Conservation (phyloP, 2,888 invertebrate genomes). For the Pollenia labialis region DNA sequence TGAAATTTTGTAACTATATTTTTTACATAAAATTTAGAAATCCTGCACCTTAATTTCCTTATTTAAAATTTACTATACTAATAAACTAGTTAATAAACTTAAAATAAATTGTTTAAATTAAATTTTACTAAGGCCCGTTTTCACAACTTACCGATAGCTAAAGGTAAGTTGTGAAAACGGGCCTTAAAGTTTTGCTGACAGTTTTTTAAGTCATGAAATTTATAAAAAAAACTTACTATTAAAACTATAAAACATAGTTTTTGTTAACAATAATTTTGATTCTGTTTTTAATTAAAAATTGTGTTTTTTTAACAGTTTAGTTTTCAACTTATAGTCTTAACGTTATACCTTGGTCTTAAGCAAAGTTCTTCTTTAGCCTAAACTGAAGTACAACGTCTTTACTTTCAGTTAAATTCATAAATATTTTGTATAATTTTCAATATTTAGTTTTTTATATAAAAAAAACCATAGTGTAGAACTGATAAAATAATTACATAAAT, state of each 20-base stretch:
- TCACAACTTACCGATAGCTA: too few relatives aligned
- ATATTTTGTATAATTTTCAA: background rate
- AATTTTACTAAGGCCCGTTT: too few relatives aligned
- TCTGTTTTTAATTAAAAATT: too few relatives aligned
- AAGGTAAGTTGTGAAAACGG: too few relatives aligned
- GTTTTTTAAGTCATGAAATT: background rate
- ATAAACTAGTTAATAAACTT: background rate
- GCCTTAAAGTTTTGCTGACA: background rate
- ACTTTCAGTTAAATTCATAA: background rate
- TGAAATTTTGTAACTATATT: background rate
- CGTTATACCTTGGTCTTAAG: too few relatives aligned
- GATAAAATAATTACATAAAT: slow-evolving; percentile 26
- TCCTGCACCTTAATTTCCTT: slow-evolving; percentile 7
- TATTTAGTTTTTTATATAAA: background rate
- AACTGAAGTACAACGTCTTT: background rate
- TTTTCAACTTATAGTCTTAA: too few relatives aligned
- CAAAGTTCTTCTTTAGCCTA: too few relatives aligned
- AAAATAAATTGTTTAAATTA: background rate
- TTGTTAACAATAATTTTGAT: too few relatives aligned
- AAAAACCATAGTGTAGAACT: slow-evolving; percentile 18
- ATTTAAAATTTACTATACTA: background rate
- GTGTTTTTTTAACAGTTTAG: too few relatives aligned
- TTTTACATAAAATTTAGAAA: slow-evolving; percentile 17
- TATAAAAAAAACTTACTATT: background rate
- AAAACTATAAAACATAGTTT: background rate